Base-by-base conservation (phyloP, 1,140 invertebrate species). In the Orussus abietinus region DNA sequence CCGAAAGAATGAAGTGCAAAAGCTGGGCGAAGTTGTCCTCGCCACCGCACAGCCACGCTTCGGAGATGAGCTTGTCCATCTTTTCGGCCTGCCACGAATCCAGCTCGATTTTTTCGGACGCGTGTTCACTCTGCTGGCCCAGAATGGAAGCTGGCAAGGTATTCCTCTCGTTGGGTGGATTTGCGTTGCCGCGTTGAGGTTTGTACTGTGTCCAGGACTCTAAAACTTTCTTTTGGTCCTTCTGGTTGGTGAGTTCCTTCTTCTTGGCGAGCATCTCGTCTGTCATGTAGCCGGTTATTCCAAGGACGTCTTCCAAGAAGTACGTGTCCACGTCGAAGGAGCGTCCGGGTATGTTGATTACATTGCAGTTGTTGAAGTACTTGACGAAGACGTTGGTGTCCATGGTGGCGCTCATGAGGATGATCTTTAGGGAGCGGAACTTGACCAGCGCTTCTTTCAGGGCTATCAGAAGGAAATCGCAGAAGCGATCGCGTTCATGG, bases 371-470 rank as follows among this genome's bases (percentile, higher is more conserved):
- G 51, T 83, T 82, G 69, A 98, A 98, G 61, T 89, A 90, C 55
- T 82, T 80, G 17, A 82, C 76, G 67, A 96, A 92, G 20, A 90
- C 80, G 14, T 82, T 72, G 5, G 82, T 80, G 52, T 95, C 86
- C 53, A 94, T 80, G 2, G 92, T 90, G 4, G 95, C 94, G n/a
- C 92, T 96, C 93, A 98, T 98, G 1, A 98, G 75, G 32, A 98
- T 78, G 0, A 98, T 49, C 48, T 86, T 86, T 0, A 97, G 68
- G 42, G 86, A 76, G 42, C 80, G 79, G 53, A 83, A 85, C 11
- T 84, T 80, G 1, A 77, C 61, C 4, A 96, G 58, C 3, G 84
- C 80, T 53, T 94, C 85, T 38, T 86, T 81, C 5, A 97, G 62
- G 10, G 88, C 83, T 36, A 94, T 88, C 22, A 98, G 66, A 10